phyloP scores from a whole-genome alignment of 92 coral and sea anemone species.

The Parazoanthus atlanticus region DNA sequence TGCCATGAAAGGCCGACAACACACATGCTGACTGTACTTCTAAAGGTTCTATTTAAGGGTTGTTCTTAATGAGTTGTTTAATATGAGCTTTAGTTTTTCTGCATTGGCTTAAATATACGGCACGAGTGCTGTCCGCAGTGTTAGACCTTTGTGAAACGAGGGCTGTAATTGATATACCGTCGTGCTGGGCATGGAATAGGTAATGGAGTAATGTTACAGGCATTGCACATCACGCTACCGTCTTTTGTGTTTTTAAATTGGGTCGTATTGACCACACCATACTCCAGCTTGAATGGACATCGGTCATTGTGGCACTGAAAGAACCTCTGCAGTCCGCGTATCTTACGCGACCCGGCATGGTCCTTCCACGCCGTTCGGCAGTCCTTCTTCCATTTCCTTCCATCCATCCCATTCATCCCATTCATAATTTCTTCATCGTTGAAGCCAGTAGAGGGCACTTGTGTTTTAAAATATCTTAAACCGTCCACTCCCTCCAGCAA shows the following conservation, averaged over 20 bases:
- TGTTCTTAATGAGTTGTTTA: conserved; percentile 49
- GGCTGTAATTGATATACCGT: conserved; percentile 50
- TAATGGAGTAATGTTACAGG: conserved; percentile 32
- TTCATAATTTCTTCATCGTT: not conserved
- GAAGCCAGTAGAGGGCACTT: not conserved
- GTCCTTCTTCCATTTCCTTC: conserved; percentile 58
- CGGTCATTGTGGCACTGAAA: conserved; percentile 27
- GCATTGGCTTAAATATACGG: conserved; percentile 33
- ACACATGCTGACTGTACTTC: conserved; percentile 56
- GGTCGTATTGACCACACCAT: conserved; percentile 49
- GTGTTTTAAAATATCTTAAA: conserved; percentile 19
- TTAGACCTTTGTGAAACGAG: conserved; percentile 31
- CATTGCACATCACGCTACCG: conserved; percentile 53
- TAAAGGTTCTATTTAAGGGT: conserved; percentile 63
- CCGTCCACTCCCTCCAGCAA: conserved; percentile 58
- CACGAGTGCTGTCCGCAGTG: conserved; percentile 63
- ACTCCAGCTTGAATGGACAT: conserved; percentile 52
- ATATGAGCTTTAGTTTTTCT: conserved; percentile 41
- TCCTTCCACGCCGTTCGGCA: conserved; percentile 63
- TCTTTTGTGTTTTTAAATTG: conserved; percentile 42
- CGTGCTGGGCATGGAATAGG: conserved; percentile 48
- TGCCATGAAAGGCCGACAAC: conserved; percentile 44
- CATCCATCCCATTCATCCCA: conserved; percentile 46
- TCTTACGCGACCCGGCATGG: conserved; percentile 40
- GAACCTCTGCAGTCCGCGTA: conserved; percentile 64